Percentiles rank a stretch among this genome's conserved stretches.
phyloP scores from a whole-genome alignment of 2,888 invertebrate genomes.

The Athrips mouffetella region DNA sequence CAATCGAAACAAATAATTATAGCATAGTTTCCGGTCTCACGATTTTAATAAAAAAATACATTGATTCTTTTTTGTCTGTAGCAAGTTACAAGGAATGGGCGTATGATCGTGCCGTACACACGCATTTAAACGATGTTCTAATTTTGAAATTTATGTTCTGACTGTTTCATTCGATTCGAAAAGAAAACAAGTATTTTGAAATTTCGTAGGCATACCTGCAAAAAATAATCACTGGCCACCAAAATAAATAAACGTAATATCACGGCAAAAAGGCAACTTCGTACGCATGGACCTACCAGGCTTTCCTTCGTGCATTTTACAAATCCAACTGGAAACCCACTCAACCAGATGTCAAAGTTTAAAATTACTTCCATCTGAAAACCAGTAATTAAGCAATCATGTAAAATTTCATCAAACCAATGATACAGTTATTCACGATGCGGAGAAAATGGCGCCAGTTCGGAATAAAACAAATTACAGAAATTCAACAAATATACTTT shows the following conservation, averaged over 20 bases:
- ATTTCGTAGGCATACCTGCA: no score
- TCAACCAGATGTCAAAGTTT: slow-evolving; percentile 39
- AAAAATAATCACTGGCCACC: no score
- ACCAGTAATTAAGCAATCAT: slow-evolving; percentile 70
- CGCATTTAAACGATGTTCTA: slow-evolving; percentile 34
- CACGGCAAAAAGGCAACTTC: no score
- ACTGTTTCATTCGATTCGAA: slow-evolving; percentile 22
- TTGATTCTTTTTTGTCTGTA: slow-evolving; percentile 29
- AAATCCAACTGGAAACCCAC: not conserved
- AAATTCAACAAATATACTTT: slow-evolving; percentile 27
- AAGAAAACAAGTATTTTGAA: slow-evolving; percentile 19
- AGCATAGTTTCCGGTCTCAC: slow-evolving; percentile 33
- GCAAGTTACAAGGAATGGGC: slow-evolving; percentile 37
- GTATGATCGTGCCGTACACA: slow-evolving; percentile 29
- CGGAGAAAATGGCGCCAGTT: slow-evolving; percentile 52
- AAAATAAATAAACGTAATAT: no score
- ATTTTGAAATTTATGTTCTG: slow-evolving; percentile 32
- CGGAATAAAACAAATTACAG: slow-evolving; percentile 34
- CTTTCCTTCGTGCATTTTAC: not conserved
- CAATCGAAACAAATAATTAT: slow-evolving; percentile 35
- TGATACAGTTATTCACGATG: slow-evolving; percentile 64
- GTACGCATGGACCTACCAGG: no score
- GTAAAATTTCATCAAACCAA: slow-evolving; percentile 61
- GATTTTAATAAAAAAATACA: slow-evolving; percentile 27
- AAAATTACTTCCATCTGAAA: slow-evolving; percentile 46